Evolutionary conservation across 2,888 invertebrate genomes (phyloP).

Genomic region (Pediacus dermestoides): DNA sequence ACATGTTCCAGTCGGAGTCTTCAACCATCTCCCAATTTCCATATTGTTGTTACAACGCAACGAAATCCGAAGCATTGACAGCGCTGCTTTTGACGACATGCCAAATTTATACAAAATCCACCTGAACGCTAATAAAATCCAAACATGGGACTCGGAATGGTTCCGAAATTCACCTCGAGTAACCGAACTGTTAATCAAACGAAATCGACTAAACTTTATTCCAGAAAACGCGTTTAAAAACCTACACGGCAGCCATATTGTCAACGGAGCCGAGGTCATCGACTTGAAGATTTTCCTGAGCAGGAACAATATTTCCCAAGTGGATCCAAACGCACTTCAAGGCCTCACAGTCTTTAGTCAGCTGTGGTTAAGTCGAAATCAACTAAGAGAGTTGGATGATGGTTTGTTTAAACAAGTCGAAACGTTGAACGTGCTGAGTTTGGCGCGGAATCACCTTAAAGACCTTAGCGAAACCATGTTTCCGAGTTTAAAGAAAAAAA

Average conservation of each 20-base stretch:
- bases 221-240: slow-evolving; percentile 39
- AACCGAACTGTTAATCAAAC: slow-evolving; percentile 34
- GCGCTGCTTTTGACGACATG: slow-evolving; percentile 31
- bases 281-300: slow-evolving; percentile 32
- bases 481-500: slow-evolving; percentile 12
- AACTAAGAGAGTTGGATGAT: slow-evolving; percentile 23
- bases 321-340: slow-evolving; percentile 27
- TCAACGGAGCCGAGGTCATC: slow-evolving; percentile 9
- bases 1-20: slow-evolving; percentile 24
- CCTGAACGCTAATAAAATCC: slow-evolving; percentile 38
- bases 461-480: slow-evolving; percentile 21
- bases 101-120: slow-evolving; percentile 36
- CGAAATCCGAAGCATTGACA: slow-evolving; percentile 26
- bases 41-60: slow-evolving; percentile 27
- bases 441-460: slow-evolving; percentile 25
- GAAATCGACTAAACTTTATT: slow-evolving; percentile 35
- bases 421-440: slow-evolving; percentile 19
- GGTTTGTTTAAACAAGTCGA: slow-evolving; percentile 25
- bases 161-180: slow-evolving; percentile 40
- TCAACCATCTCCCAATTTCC: slow-evolving; percentile 24
- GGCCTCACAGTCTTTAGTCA: slow-evolving; percentile 28
- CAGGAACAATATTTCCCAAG: slow-evolving; percentile 30
- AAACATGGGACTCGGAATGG: slow-evolving; percentile 39
- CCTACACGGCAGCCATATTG: slow-evolving; percentile 27
- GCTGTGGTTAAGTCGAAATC: slow-evolving; percentile 34